Conservation (phyloP, 64 coral and sea anemone genomes). For the Platygyra sinensis region DNA sequence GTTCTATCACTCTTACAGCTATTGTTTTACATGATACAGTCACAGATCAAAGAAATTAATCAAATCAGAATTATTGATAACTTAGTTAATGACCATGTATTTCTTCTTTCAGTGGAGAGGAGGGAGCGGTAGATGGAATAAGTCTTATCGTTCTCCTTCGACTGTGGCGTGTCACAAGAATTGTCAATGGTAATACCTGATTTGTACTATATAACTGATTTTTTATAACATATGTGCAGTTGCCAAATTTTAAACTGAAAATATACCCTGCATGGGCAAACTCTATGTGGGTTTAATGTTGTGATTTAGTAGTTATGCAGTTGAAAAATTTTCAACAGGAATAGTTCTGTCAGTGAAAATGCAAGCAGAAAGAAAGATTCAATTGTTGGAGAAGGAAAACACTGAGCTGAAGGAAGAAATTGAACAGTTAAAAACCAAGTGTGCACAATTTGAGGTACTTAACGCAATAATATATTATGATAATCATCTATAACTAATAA, state of each 20-base stretch:
- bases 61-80: too few species aligned
- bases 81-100: not conserved
- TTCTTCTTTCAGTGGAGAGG: constrained; percentile 58
- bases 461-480: not conserved
- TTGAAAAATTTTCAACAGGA: constrained; percentile 38
- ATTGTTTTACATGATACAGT: too few species aligned
- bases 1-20: too few species aligned
- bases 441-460: constrained; percentile 66
- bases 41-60: too few species aligned
- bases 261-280: too few species aligned
- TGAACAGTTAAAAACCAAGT: constrained; percentile 56
- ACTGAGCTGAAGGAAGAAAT: constrained; percentile 77
- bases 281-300: too few species aligned
- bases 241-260: not conserved
- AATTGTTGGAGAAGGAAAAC: constrained; percentile 64
- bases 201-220: not conserved
- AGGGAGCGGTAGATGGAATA: constrained; percentile 60
- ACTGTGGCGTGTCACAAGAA: constrained; percentile 92
- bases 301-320: too few species aligned
- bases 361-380: constrained; percentile 83
- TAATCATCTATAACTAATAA: too few species aligned
- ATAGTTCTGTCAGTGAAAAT: constrained; percentile 96
- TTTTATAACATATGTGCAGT: not conserved
- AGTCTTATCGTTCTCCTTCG: constrained; percentile 87
- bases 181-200: constrained; percentile 76